Conservation (phyloP, 2,888 invertebrate species). For the Tiphia femorata region DNA sequence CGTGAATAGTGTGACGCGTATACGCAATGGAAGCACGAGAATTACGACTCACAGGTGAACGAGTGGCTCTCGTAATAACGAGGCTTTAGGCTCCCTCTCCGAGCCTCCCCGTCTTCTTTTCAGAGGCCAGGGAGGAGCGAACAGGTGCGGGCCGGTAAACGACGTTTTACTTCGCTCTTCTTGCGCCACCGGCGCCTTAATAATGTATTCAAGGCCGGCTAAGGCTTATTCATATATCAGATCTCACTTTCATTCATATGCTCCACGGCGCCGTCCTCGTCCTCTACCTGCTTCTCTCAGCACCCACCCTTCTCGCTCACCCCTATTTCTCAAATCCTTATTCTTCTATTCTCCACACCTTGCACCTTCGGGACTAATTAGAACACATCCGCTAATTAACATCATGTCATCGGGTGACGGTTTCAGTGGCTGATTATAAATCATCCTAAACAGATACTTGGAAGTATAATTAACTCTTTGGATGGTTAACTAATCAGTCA, state of each 20-base stretch:
- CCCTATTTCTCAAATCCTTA: not conserved
- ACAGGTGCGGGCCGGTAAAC: constrained; percentile 21
- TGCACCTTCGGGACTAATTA: not conserved
- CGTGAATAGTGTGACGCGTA: not conserved
- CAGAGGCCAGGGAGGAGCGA: constrained; percentile 5
- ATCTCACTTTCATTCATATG: constrained; percentile 47
- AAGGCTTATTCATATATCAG: constrained; percentile 47
- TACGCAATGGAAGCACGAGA: constrained; percentile 9
- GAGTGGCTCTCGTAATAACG: constrained; percentile 5
- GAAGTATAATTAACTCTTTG: too few relatives aligned
- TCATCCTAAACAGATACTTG: too few relatives aligned
- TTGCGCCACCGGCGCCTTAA: constrained; percentile 40
- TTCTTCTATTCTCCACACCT: not conserved
- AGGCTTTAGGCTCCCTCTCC: constrained; percentile 5
- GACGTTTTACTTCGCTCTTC: constrained; percentile 33
- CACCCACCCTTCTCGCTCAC: not conserved
- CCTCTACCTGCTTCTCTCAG: not conserved
- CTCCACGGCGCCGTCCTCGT: constrained; percentile 3
- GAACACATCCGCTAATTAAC: not conserved
- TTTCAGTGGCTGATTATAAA: too few relatives aligned
- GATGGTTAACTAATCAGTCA: too few relatives aligned
- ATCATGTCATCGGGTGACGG: too few relatives aligned
- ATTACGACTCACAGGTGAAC: constrained; percentile 6
- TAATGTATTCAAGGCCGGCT: constrained; percentile 49
- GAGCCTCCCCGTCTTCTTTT: too few relatives aligned